Conservation (phyloP, 2,797 vertebrate species). For the Pempheris klunzingeri region DNA sequence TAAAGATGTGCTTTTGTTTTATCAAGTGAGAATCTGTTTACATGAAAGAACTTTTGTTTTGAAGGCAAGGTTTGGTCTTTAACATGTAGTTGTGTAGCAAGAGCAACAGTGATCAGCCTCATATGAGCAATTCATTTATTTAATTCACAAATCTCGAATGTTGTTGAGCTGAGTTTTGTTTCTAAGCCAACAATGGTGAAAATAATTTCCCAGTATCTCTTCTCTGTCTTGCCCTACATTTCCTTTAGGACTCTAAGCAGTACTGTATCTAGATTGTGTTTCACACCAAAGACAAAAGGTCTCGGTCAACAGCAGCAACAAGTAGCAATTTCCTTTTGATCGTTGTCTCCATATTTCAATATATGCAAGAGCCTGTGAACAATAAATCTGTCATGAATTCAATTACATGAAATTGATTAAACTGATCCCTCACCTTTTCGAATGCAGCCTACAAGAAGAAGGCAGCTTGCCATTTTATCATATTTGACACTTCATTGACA, state of each 20-base stretch:
- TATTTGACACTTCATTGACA: conserved; percentile 63
- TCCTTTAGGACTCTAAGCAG: background rate
- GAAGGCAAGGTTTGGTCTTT: background rate
- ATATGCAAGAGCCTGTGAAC: conserved; percentile 27
- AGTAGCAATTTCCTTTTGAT: conserved; percentile 62
- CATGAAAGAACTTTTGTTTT: background rate
- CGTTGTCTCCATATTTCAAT: conserved; percentile 47
- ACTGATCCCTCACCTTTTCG: conserved; percentile 26
- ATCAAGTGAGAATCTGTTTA: background rate
- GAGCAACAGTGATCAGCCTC: too few relatives aligned
- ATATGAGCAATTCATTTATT: background rate
- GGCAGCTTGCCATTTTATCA: conserved; percentile 13
- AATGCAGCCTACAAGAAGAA: conserved; percentile 7
- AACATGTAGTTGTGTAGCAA: background rate
- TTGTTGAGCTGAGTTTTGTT: conserved; percentile 3
- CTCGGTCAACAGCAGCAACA: conserved; percentile 12
- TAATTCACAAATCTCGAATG: background rate
- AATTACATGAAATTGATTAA: conserved; percentile 59
- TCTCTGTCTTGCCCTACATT: background rate
- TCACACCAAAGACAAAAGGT: conserved; percentile 24
- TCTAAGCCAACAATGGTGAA: background rate
- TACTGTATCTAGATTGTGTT: conserved; percentile 10
- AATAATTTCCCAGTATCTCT: background rate
- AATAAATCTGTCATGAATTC: conserved; percentile 58
- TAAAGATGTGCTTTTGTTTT: background rate